Percentiles rank a stretch among this genome's conserved stretches.
Evolutionary conservation across 1,140 invertebrate genomes (phyloP).

Genomic region (Bombus ignitus): DNA sequence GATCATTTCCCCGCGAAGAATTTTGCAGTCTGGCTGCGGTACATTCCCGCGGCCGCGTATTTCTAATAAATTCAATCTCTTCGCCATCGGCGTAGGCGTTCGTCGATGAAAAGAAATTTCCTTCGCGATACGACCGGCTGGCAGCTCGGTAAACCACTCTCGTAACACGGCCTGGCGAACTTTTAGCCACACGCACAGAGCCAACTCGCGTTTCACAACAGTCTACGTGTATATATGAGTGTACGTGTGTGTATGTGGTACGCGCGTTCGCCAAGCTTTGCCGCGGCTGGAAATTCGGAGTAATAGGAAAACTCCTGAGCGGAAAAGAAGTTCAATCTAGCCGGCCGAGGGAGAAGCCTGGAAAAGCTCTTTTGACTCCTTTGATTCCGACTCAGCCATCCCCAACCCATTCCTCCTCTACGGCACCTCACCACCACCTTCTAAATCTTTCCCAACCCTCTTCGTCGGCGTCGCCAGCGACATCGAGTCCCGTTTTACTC

Average conservation of each 20-base stretch:
- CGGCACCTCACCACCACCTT: slow-evolving; percentile 28
- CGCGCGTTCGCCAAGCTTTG: slow-evolving; percentile 49
- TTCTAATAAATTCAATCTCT: slow-evolving; percentile 41
- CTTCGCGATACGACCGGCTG: slow-evolving; percentile 26
- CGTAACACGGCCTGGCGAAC: slow-evolving; percentile 23
- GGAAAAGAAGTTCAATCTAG: slow-evolving; percentile 81
- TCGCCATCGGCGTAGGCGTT: neutral
- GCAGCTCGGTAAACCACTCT: slow-evolving; percentile 8
- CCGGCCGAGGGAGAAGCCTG: slow-evolving; percentile 70
- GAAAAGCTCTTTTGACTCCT: slow-evolving; percentile 80
- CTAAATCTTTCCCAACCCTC: slow-evolving; percentile 59
- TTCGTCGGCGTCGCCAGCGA: slow-evolving; percentile 21
- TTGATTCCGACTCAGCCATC: slow-evolving; percentile 73
- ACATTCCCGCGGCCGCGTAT: neutral
- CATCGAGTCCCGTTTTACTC: slow-evolving; percentile 47
- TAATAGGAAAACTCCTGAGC: slow-evolving; percentile 81
- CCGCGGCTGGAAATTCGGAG: slow-evolving; percentile 77
- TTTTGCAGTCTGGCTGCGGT: neutral
- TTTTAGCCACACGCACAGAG: slow-evolving; percentile 26
- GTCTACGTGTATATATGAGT: slow-evolving; percentile 44
- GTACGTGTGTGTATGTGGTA: slow-evolving; percentile 32
- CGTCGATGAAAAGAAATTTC: slow-evolving; percentile 50
- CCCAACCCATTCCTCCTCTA: neutral
- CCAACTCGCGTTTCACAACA: neutral
- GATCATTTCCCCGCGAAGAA: neutral